A percentile compares a stretch with the other conserved stretches of the same genome.
phyloP scores from a whole-genome alignment of 2,888 invertebrate genomes.

The Atherix ibis region DNA sequence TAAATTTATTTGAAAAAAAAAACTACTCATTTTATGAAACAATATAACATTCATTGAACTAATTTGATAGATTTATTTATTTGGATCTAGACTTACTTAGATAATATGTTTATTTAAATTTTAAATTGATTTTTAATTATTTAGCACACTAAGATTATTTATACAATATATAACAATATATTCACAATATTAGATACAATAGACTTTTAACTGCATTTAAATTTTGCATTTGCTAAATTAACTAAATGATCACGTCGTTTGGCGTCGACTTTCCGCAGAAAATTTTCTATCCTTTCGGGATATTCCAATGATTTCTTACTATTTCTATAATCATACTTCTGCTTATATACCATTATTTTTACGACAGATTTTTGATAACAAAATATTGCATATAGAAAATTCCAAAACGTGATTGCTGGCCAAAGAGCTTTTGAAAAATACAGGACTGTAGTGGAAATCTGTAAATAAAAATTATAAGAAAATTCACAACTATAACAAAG shows the following conservation, averaged over 20 bases:
- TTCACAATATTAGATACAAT: too few relatives aligned
- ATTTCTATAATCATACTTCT: background rate
- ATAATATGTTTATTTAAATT: too few relatives aligned
- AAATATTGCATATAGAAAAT: slow-evolving; percentile 71
- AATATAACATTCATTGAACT: background rate
- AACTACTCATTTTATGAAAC: too few relatives aligned
- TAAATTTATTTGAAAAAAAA: too few relatives aligned
- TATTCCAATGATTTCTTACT: slow-evolving; percentile 1
- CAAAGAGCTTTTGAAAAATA: slow-evolving; percentile 83
- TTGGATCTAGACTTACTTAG: too few relatives aligned
- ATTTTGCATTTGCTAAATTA: slow-evolving; percentile 8
- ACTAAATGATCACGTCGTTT: slow-evolving; percentile 7
- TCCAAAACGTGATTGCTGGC: slow-evolving; percentile 94
- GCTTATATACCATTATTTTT: slow-evolving; percentile 16
- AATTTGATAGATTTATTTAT: background rate
- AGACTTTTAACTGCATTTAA: slow-evolving; percentile 5
- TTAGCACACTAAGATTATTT: too few relatives aligned
- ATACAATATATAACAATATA: too few relatives aligned
- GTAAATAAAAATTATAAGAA: slow-evolving; percentile 17
- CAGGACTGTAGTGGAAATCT: slow-evolving; percentile 63
- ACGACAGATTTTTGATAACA: slow-evolving; percentile 52
- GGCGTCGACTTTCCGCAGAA: slow-evolving; percentile 7
- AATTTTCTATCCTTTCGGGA: slow-evolving; percentile 9
- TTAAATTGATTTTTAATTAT: too few relatives aligned
- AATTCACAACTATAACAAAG: slow-evolving; percentile 1